phyloP scores from a whole-genome alignment of 2,113 vertebrate species.

The Zosterops borbonicus region DNA sequence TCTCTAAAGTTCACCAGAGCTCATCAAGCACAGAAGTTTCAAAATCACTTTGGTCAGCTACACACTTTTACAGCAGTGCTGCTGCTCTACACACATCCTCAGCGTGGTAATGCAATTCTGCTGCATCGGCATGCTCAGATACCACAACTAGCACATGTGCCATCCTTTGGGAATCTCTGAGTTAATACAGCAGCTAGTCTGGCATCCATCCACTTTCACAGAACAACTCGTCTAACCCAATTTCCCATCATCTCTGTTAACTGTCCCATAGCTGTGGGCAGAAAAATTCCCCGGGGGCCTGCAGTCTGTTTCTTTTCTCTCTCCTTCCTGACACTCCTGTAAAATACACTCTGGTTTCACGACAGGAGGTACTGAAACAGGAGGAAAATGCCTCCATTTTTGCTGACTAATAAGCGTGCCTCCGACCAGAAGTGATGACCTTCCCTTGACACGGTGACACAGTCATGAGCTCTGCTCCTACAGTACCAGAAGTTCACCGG shows the following conservation, averaged over 20 bases:
- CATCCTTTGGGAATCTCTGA: not conserved
- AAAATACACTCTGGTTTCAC: not conserved
- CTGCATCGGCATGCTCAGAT: not conserved
- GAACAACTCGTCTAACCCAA: not conserved
- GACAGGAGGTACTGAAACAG: not conserved
- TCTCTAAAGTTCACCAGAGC: not conserved
- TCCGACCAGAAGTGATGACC: not conserved
- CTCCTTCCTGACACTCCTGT: not conserved
- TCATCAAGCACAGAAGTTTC: not conserved
- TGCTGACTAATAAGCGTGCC: not conserved
- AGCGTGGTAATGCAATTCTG: not conserved
- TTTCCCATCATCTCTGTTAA: not conserved
- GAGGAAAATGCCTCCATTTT: not conserved
- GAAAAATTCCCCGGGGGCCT: not conserved
- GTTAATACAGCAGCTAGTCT: not conserved
- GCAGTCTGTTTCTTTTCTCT: not conserved
- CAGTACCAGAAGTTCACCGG: not conserved
- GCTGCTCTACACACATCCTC: not conserved
- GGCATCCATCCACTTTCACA: not conserved
- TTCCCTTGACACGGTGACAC: rapidly evolving
- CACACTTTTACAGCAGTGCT: not conserved
- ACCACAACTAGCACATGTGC: not conserved
- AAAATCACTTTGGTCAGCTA: not conserved
- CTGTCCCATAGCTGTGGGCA: not conserved
- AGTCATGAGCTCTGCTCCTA: not conserved